Percentiles rank a stretch among this genome's conserved stretches.
Conservation (phyloP, 1,140 invertebrate species). For the Lysiphlebus fabarum region DNA sequence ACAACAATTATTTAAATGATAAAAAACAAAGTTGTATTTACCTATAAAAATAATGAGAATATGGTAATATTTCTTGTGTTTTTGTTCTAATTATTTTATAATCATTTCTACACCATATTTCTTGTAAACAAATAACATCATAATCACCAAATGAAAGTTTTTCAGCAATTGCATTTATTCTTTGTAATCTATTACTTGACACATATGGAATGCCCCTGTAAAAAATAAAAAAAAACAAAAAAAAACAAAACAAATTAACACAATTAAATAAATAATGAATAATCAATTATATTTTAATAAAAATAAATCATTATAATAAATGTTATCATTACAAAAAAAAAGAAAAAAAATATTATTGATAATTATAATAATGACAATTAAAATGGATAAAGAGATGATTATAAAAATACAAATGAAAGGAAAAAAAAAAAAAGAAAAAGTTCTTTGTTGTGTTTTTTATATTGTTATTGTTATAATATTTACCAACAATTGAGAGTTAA, state of each 20-base stretch:
- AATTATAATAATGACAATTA: too few species aligned
- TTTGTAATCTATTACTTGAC: slow-evolving; percentile 69
- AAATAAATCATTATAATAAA: neutral
- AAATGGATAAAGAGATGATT: neutral
- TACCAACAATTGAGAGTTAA: slow-evolving; percentile 65
- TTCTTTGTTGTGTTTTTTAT: too few species aligned
- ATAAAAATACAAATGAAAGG: neutral
- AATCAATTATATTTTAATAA: slow-evolving; percentile 6
- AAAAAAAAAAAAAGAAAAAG: too few species aligned
- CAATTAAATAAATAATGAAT: slow-evolving; percentile 9
- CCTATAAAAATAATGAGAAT: slow-evolving; percentile 92
- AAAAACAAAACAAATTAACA: too few species aligned
- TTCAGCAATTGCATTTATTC: slow-evolving; percentile 79
- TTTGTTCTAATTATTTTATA: slow-evolving; percentile 68
- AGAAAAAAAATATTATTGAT: too few species aligned
- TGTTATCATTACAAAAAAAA: neutral
- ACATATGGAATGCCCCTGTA: slow-evolving; percentile 80
- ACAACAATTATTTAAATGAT: neutral
- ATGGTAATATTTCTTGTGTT: slow-evolving; percentile 65
- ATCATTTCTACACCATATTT: slow-evolving; percentile 83
- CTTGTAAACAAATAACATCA: slow-evolving; percentile 90
- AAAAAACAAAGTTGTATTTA: too few species aligned
- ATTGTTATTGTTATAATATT: slow-evolving; percentile 27
- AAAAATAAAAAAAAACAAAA: slow-evolving; percentile 27
- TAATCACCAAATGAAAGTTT: slow-evolving; percentile 67